Evolutionary conservation across 2,888 invertebrate species (phyloP), one percentile per base, ranked within the genome.

Genomic region (Scaptomyza reducta): DNA sequence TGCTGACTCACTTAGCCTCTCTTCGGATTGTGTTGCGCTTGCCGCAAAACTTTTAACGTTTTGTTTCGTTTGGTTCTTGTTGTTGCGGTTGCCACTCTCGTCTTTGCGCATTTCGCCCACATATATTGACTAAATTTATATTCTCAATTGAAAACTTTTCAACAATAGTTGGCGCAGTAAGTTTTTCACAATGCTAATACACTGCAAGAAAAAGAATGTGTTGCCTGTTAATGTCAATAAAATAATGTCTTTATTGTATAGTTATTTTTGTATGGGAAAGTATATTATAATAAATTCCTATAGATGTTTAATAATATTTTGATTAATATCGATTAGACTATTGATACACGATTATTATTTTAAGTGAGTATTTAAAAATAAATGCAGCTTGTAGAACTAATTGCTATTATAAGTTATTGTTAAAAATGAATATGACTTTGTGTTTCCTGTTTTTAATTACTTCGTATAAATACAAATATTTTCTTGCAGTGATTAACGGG

Each of bases 71-170:
- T 9, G 40, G 18, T 31, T 38, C 25, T 38, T 50, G 54, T 60
- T 63, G 74, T 71, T 54, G 54, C 58, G 77, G 64, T 62, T 70
- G 80, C 44, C 70, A 67, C 70, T 73, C 65, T 59, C 64, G 64
- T 66, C 75, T 66, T 66, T 72, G 76, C 66, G 72, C 76, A 69
- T 77, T 70, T 77, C 61, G 72, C 87, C 85, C 87, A 87, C 85
- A 87, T 85, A 85, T 86, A 87, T 86, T 87, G 89, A 82, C 86
- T 87, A 87, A 86, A 86, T 86, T 86, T 89, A 86, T 86, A 86
- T 87, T 79, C 86, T 89, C 89, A 82, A 86, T 86, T 87, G 77
- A 81, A 86, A 86, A 86, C 76, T 83, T 89, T 87, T 78, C 66
- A 87, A 86, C 88, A 89, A 87, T 89, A 85, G 85, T 85, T 86